Base-by-base conservation (phyloP, 2,888 invertebrate genomes). In the Ctenicera cuprea region DNA sequence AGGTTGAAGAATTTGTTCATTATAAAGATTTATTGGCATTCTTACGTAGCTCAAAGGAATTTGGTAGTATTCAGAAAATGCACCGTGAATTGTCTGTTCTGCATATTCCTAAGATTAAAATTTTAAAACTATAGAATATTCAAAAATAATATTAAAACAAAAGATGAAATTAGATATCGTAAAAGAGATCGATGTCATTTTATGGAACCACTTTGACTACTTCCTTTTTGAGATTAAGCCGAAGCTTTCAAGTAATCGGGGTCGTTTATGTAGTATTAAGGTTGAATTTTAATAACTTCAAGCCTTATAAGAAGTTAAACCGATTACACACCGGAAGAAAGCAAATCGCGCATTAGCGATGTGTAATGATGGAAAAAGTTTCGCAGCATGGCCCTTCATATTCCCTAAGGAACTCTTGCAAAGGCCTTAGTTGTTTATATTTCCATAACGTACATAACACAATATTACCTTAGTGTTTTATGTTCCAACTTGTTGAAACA, bases 11-110 rank as follows among this genome's bases (percentile, higher is more conserved):
- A 70, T 70, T 70, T 70, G 70, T 64, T 63, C 63, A 63, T 70
- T 70, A 70, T 54, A 70, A 70, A 41, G 63, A 70, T 70, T 70
- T 70, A 70, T 70, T 70, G 70, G 54, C 50, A 70, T 70, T 70
- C 70, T 70, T 70, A 70, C 30, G 41, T 16, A 63, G 63, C 41
- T 63, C 11, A 20, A 54, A 63, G 57, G 70, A 70, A 70, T 70
- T 64, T 63, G 12, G 37, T 63, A 63, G 63, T 70, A 64, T 70
- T 70, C 54, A 18, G 50, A 70, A 63, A 70, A 70, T 43, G 62
- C 33, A 62, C 59, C 61, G 16, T 37, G 22, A 69, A 59, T 50
- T 65, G 38, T 50, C 20, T 26, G 12, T 38, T 62, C 20, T 38
- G 18, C 7, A 30, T 30, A 54, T 48, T 20, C 9, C 1, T 3